phyloP scores from a whole-genome alignment of 2,797 vertebrate genomes.

The Cuniculus paca region DNA sequence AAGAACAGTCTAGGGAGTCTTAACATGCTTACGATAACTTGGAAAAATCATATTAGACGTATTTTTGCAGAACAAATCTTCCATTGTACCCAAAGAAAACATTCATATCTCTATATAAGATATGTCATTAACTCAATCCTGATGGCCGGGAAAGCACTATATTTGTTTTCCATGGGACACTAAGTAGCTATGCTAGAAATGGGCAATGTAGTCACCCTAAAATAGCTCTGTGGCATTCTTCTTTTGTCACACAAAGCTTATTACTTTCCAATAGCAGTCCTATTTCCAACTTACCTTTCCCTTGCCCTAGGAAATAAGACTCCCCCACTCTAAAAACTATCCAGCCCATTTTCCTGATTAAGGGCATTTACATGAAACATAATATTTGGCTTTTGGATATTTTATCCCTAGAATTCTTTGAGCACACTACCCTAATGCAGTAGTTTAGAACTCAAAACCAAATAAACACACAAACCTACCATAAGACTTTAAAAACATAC shows the following conservation, averaged over 20 bases:
- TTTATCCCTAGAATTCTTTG: constrained; percentile 20
- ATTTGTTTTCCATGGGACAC: neutral
- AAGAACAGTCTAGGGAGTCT: neutral
- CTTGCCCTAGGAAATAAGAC: neutral
- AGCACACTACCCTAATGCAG: neutral
- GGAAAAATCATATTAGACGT: constrained; percentile 5
- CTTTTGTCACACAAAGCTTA: neutral
- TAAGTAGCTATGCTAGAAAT: neutral
- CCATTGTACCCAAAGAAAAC: neutral
- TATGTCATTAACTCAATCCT: neutral
- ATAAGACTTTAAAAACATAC: neutral
- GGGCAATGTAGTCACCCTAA: neutral
- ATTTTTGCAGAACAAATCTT: neutral
- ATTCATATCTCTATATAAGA: neutral
- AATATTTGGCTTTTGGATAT: neutral
- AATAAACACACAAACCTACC: constrained; percentile 5
- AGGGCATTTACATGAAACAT: neutral
- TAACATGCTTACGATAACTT: neutral
- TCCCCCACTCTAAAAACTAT: neutral
- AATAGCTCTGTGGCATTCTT: neutral
- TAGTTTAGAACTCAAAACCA: constrained; percentile 63
- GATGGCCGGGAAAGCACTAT: neutral
- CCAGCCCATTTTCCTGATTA: neutral
- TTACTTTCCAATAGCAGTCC: neutral
- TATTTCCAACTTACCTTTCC: neutral